These are phyloP conservation scores for Drosophila paranaensis DNA, from an alignment of 2,888 invertebrate genomes.

Conservation along the genomic window DNA sequence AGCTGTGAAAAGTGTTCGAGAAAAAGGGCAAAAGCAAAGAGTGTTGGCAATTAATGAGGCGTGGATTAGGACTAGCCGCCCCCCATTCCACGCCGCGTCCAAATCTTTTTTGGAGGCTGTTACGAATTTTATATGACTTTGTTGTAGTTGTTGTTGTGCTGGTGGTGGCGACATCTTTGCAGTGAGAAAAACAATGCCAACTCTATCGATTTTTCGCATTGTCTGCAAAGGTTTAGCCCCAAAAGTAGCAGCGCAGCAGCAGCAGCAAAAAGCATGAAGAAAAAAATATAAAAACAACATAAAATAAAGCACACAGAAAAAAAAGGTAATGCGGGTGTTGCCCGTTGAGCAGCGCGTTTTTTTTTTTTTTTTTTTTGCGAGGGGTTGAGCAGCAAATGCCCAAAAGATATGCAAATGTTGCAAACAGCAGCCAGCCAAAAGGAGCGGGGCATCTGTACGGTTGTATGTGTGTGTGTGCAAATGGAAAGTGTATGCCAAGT, in stretches of 20 bases:
- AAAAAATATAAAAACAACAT: constrained; percentile 24
- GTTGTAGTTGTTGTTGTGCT: constrained; percentile 13
- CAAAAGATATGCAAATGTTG: constrained; percentile 76
- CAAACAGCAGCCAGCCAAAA: constrained; percentile 57
- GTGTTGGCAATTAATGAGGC: constrained; percentile 65
- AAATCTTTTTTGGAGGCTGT: constrained; percentile 14
- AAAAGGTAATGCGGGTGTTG: constrained; percentile 53
- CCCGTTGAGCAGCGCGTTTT: constrained; percentile 26
- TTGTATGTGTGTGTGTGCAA: constrained; percentile 46
- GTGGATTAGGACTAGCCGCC: constrained; percentile 47
- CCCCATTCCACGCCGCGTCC: background rate
- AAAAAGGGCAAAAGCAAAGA: constrained; percentile 24
- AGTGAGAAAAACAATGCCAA: constrained; percentile 63
- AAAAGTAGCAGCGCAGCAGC: constrained; percentile 60
- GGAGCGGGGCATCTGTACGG: constrained; percentile 34
- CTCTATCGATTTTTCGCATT: constrained; percentile 79
- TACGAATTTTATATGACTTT: constrained; percentile 34
- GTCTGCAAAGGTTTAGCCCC: constrained; percentile 68
- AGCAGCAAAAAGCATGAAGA: constrained; percentile 32
- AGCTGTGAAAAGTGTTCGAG: constrained; percentile 33
- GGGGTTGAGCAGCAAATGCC: constrained; percentile 47
- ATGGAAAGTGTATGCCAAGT: constrained; percentile 71
- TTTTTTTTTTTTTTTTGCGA: no score
- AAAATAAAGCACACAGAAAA: constrained; percentile 21
- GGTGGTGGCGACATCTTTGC: constrained; percentile 62